A percentile compares a stretch with the other conserved stretches of the same genome.
phyloP scores from a whole-genome alignment of 2,888 invertebrate species.

The Orthosia gothica region DNA sequence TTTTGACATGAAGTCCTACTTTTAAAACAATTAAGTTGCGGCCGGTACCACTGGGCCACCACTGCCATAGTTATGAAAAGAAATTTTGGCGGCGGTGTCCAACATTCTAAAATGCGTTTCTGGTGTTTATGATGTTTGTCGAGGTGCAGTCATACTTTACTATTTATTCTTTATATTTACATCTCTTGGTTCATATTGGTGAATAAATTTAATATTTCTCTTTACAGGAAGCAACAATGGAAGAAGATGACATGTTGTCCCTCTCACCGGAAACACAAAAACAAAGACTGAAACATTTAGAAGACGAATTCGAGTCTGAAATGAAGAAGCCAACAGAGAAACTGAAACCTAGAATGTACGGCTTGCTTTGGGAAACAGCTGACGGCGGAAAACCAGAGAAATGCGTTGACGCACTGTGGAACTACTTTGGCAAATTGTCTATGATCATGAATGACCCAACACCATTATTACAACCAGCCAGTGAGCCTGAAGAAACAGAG shows the following conservation, averaged over 20 bases:
- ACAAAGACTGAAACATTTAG: constrained; percentile 95
- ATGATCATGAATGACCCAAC: constrained; percentile 90
- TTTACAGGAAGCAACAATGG: constrained; percentile 91
- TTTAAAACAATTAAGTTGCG: too few relatives aligned
- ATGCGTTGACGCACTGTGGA: constrained; percentile 92
- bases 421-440: constrained; percentile 91
- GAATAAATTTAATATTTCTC: too few relatives aligned
- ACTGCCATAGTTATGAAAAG: too few relatives aligned
- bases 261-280: constrained; percentile 96
- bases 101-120: too few relatives aligned
- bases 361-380: constrained; percentile 94
- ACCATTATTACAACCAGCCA: constrained; percentile 83
- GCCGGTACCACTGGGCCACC: too few relatives aligned
- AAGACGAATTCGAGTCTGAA: constrained; percentile 97
- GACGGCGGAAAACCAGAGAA: constrained; percentile 91
- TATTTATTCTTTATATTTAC: too few relatives aligned
- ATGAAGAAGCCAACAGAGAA: constrained; percentile 96
- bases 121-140: too few relatives aligned
- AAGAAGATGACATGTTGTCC: constrained; percentile 88
- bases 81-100: too few relatives aligned
- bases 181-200: too few relatives aligned
- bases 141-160: too few relatives aligned
- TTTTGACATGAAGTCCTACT: too few relatives aligned
- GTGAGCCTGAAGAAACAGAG: constrained; percentile 82
- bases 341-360: constrained; percentile 95